Base-by-base conservation (phyloP, 2,113 vertebrate genomes). In the Myxocyprinus asiaticus region DNA sequence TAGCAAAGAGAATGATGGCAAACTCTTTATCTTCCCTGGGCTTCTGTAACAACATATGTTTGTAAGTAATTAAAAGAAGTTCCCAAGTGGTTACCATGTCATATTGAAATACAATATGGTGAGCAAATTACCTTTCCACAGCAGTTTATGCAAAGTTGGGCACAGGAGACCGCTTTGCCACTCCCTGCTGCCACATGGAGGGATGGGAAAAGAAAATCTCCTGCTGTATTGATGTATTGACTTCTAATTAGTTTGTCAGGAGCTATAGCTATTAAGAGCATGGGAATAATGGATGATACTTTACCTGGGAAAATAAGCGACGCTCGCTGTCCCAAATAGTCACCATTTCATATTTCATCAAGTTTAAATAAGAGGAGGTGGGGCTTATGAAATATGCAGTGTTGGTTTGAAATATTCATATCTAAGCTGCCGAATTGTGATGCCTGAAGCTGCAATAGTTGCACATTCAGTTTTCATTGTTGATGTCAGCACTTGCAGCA, bases 41-140 rank as follows among this genome's bases (percentile, higher is more conserved):
- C 85, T 72, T 86, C 82, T 85, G 84, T 86, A 88, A 85, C 87
- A 88, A 89, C 89, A 91, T 88, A 91, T 92, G 91, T 90, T 92
- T 89, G 84, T 84, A 88, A 89, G 90, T 91, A 91, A 93, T 93
- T 92, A 92, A 91, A 91, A 90, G 84, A 88, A 84, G 84, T 86
- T 90, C 90, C 89, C 90, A 72, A 80, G 88, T 17, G 89, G 84
- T 79, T 88, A 84, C 87, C 76, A 71, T 91, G 87, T 90, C 90
- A 91, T 85, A 86, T 82, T 89, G 87, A 91, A 90, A 90, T 87
- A 91, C 88, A 91, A 88, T 84, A 83, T 79, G 63, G 76, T 48
- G 67, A 90, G 87, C 86, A 91, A 90, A 91, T 91, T 88, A 87
- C 88, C 84, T 90, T 87, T 87, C 82, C 81, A 77, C 78, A 82